Evolutionary conservation across 2,888 invertebrate species (phyloP).

Genomic region (Ormyrus thymus): DNA sequence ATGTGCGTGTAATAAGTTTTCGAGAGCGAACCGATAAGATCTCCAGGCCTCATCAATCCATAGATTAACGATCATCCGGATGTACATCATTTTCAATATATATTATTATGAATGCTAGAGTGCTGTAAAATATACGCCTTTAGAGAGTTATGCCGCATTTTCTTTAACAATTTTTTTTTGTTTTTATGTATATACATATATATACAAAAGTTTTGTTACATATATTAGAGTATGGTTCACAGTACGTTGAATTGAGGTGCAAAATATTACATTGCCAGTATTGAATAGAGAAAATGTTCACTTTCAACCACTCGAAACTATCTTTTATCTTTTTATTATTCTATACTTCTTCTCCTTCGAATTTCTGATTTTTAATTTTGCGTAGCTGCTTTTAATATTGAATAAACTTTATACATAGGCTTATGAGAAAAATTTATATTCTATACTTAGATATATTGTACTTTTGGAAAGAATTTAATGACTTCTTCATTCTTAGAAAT

Average conservation of each 20-base stretch:
- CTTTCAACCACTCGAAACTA: slow-evolving; percentile 11
- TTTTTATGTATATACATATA: no score
- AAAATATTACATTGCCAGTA: slow-evolving; percentile 45
- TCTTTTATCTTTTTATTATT: slow-evolving; percentile 17
- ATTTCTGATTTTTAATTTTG: slow-evolving; percentile 26
- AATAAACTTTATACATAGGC: slow-evolving; percentile 21
- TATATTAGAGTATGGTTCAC: slow-evolving; percentile 21
- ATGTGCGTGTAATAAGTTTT: slow-evolving; percentile 41
- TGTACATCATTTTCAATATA: slow-evolving; percentile 50
- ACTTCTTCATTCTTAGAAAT: not conserved
- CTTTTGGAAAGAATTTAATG: slow-evolving; percentile 39
- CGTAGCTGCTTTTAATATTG: slow-evolving; percentile 47
- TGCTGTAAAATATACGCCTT: slow-evolving; percentile 74
- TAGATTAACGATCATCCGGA: slow-evolving; percentile 42
- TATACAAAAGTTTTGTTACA: slow-evolving; percentile 6
- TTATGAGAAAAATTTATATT: slow-evolving; percentile 35
- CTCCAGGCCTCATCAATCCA: slow-evolving; percentile 30
- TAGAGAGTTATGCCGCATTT: slow-evolving; percentile 70
- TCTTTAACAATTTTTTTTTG: slow-evolving; percentile 28
- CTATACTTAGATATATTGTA: slow-evolving; percentile 43
- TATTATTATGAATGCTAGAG: slow-evolving; percentile 72
- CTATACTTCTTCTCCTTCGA: slow-evolving; percentile 9
- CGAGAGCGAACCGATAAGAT: slow-evolving; percentile 9
- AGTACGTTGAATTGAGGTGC: slow-evolving; percentile 23
- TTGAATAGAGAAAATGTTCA: slow-evolving; percentile 50